These are phyloP conservation scores for Arrhamphus sclerolepis DNA, from an alignment of 2,797 vertebrate genomes.

Conservation along the genomic window DNA sequence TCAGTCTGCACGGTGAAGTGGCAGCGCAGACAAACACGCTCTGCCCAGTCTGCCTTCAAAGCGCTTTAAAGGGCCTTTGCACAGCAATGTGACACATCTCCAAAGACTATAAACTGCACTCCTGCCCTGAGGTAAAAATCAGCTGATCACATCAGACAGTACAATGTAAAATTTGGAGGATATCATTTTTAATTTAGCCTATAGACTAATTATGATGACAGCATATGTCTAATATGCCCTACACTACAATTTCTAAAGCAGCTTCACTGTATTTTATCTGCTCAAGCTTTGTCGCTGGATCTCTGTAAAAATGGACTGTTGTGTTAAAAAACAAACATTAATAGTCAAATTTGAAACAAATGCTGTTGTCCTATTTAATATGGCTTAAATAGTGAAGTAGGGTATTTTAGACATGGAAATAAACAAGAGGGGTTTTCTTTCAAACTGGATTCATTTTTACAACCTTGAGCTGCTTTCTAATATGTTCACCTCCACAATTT, in stretches of 20 bases:
- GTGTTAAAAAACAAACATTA: neutral
- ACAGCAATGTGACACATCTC: conserved; percentile 37
- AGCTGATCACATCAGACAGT: conserved; percentile 1
- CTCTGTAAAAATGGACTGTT: neutral
- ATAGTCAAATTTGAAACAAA: no score
- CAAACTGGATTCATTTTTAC: conserved; percentile 8
- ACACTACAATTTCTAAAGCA: neutral
- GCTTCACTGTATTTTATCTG: no score
- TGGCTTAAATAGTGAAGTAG: no score
- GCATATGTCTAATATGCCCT: no score
- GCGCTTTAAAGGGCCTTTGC: conserved; percentile 42
- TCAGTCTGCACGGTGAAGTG: conserved; percentile 38
- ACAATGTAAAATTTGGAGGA: neutral
- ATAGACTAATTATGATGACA: neutral
- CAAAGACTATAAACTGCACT: conserved; percentile 9
- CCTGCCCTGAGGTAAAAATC: conserved; percentile 13
- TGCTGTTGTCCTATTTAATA: neutral
- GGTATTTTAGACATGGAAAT: neutral
- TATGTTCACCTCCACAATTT: conserved; percentile 12
- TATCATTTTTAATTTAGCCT: conserved; percentile 5
- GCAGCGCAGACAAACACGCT: conserved; percentile 30
- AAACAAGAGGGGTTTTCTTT: conserved; percentile 17
- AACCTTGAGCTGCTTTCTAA: conserved; percentile 19
- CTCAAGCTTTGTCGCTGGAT: no score
- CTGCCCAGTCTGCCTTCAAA: conserved; percentile 41